Percentiles rank a stretch among this genome's conserved stretches.
These are phyloP conservation scores for Phania funesta DNA, from an alignment of 2,888 invertebrate genomes.

Conservation along the genomic window DNA sequence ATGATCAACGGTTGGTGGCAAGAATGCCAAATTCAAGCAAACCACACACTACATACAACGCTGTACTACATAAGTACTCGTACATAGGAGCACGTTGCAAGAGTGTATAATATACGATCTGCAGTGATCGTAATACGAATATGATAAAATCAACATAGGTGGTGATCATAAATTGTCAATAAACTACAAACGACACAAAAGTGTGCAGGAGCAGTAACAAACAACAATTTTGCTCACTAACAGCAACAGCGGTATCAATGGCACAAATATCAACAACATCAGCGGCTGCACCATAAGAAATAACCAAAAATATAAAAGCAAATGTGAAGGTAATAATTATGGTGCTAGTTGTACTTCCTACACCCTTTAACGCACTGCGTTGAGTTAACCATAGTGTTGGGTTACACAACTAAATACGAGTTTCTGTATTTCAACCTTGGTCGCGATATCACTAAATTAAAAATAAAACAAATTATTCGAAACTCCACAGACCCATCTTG, in stretches of 20 bases:
- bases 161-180: conserved; percentile 67
- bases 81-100: conserved; percentile 1
- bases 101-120: conserved; percentile 60
- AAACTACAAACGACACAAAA: conserved; percentile 53
- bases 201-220: conserved; percentile 50
- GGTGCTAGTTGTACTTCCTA: too few relatives aligned
- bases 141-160: conserved; percentile 66
- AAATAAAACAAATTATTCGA: too few relatives aligned
- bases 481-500: too few relatives aligned
- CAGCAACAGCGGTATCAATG: conserved; percentile 10
- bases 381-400: too few relatives aligned
- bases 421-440: too few relatives aligned
- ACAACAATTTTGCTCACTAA: conserved; percentile 19
- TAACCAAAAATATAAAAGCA: not conserved
- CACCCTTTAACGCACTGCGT: too few relatives aligned
- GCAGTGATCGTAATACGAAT: conserved; percentile 66
- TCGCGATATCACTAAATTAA: too few relatives aligned
- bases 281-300: not conserved
- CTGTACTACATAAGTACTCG: not conserved
- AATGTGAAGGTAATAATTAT: too few relatives aligned
- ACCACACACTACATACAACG: conserved; percentile 3
- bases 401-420: too few relatives aligned
- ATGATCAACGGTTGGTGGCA: conserved; percentile 49
- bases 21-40: conserved; percentile 48
- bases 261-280: not conserved